A percentile compares a stretch with the other conserved stretches of the same genome.
These are phyloP conservation scores for Drosophila meridiana DNA, from an alignment of 2,888 invertebrate genomes.

Conservation along the genomic window DNA sequence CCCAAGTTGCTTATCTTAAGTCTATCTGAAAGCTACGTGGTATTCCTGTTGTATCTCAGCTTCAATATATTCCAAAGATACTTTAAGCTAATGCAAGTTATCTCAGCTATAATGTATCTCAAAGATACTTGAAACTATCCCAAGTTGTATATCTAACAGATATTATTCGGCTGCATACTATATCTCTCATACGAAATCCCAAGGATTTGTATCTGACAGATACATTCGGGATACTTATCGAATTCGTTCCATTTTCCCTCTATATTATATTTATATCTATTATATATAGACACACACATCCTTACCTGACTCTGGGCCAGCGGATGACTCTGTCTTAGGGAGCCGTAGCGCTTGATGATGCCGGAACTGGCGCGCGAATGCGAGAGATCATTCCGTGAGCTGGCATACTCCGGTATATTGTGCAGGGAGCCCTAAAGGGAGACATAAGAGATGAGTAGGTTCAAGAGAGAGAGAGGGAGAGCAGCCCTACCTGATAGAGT, in stretches of 20 bases:
- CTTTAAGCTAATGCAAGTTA: too few species aligned
- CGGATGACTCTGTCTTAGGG: constrained; percentile 81
- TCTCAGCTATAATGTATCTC: neutral
- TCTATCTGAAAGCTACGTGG: too few species aligned
- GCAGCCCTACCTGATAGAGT: constrained; percentile 90
- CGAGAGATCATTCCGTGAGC: constrained; percentile 86
- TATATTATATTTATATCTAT: too few species aligned
- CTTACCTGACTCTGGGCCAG: constrained; percentile 75
- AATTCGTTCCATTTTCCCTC: too few species aligned
- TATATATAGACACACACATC: too few species aligned
- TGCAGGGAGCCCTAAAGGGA: constrained; percentile 86
- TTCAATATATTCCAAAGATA: too few species aligned
- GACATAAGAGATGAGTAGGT: neutral
- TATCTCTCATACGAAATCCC: too few species aligned
- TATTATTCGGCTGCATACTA: too few species aligned
- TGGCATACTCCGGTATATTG: constrained; percentile 86
- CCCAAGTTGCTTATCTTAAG: too few species aligned
- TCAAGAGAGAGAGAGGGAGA: neutral
- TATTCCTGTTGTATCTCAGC: too few species aligned
- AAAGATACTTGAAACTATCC: neutral
- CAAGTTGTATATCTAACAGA: neutral
- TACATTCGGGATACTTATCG: too few species aligned
- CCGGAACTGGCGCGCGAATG: constrained; percentile 81
- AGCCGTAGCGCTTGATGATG: constrained; percentile 84
- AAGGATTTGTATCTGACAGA: too few species aligned